Base-by-base conservation (phyloP, 2,888 invertebrate species). In the Drosophila quinaria region DNA sequence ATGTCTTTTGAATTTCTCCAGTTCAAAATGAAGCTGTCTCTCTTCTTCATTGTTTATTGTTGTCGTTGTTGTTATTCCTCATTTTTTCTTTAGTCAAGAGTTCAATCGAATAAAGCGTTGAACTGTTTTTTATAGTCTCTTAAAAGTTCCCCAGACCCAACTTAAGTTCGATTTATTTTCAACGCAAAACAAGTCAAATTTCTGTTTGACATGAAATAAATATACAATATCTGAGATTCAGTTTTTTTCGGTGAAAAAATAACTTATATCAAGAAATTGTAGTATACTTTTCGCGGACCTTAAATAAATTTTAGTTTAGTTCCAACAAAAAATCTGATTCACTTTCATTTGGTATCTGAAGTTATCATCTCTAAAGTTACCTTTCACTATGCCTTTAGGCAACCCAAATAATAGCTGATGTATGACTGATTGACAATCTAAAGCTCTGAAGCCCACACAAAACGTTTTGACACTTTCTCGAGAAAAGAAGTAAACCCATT, bases 1-100 rank as follows among this genome's bases (percentile, higher is more conserved):
- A 73, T 76, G 77, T 82, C 70, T 70, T 78, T 89, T 74, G 69
- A 80, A 63, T 78, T 72, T 83, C 60, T 63, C 51, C 42, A 63
- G 42, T 67, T 52, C 33, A 49, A 78, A 74, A 84, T 72, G 25
- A 69, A 87, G 63, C 68, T 76, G 68, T 35, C 46, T 56, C 46
- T 68, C 17, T 44, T 51, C 17, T 35, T 11, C 17, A 44, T 17
- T 61, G 62, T 59, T 61, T 49, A 52, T 55, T 41, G 42, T 33
- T 50, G 19, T 56, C 15, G 13, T 33, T 49, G 33, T 35, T 11
- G 13, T 17, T 56, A 8, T 65, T 31, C 9, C 29, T 46, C 4
- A 15, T 22, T 5, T 42, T 22, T 47, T 50, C 15, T 37, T 6
- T 54, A 22, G 46, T 49, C 61, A 31, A 42, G 15, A 60, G n/a